Percentiles rank a stretch among this genome's conserved stretches.
phyloP scores from a whole-genome alignment of 2,113 vertebrate species.

The Dendrocopos noguchii region DNA sequence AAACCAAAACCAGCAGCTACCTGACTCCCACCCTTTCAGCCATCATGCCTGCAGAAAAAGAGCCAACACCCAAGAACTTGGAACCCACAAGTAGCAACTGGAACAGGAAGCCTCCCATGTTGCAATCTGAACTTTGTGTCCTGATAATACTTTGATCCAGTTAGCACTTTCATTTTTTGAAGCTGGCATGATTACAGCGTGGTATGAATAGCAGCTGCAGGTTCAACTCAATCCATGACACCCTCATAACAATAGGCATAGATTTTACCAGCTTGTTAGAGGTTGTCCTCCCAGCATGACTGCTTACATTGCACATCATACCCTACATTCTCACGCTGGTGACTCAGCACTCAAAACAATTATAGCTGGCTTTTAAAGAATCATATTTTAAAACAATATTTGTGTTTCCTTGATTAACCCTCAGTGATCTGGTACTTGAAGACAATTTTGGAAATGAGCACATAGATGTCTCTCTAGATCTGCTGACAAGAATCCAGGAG shows the following conservation, averaged over 20 bases:
- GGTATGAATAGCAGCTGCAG: no score
- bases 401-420: neutral
- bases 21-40: no score
- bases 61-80: no score
- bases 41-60: no score
- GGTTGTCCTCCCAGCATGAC: fast-evolving
- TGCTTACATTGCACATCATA: fast-evolving
- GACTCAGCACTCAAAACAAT: neutral
- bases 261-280: neutral
- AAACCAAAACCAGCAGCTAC: no score
- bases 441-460: neutral
- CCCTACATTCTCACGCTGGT: neutral
- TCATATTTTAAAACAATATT: neutral
- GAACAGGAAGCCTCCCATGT: no score
- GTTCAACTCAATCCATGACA: no score
- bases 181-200: no score
- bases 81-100: no score
- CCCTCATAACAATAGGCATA: fast-evolving
- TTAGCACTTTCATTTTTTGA: no score
- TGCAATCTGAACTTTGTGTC: no score
- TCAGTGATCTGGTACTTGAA: neutral
- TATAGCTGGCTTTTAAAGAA: neutral
- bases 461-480: neutral
- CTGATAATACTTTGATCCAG: no score
- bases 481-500: neutral